Evolutionary conservation across 1,140 invertebrate genomes (phyloP).

Genomic region (Orchesella cincta): DNA sequence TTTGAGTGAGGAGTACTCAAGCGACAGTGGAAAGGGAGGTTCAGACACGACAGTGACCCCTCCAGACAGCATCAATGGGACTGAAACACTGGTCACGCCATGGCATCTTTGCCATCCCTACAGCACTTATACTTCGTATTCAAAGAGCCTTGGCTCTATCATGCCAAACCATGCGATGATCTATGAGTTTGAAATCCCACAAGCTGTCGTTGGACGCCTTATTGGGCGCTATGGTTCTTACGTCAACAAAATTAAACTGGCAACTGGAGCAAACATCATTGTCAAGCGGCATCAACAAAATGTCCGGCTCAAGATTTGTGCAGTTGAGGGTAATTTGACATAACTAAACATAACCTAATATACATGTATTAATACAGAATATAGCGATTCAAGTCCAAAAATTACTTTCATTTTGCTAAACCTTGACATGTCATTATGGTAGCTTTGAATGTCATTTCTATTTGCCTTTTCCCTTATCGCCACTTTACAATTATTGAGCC

Average conservation of each 20-base stretch:
- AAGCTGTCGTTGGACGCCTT: constrained; percentile 76
- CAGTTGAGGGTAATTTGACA: constrained; percentile 74
- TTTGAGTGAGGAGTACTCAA: constrained; percentile 64
- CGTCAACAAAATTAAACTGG: constrained; percentile 76
- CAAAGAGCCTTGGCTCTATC: constrained; percentile 16
- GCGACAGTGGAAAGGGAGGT: constrained; percentile 74
- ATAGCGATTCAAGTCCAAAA: too few species aligned
- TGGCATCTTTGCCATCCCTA: not conserved
- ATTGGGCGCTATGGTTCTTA: constrained; percentile 83
- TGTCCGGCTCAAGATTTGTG: constrained; percentile 74
- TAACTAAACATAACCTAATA: too few species aligned
- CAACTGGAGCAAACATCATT: constrained; percentile 73
- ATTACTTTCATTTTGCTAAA: too few species aligned
- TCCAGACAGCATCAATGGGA: constrained; percentile 40
- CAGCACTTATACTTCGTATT: constrained; percentile 15
- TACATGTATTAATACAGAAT: too few species aligned
- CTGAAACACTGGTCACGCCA: constrained; percentile 13
- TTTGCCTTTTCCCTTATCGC: too few species aligned
- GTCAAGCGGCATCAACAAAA: constrained; percentile 75
- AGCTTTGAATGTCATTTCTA: too few species aligned
- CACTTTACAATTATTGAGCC: too few species aligned
- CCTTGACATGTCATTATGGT: too few species aligned
- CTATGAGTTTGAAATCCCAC: constrained; percentile 80
- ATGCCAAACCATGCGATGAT: constrained; percentile 51
- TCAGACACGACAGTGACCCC: constrained; percentile 64